Evolutionary conservation across 1,140 invertebrate species (phyloP).

Genomic region (Batillaria attramentaria): DNA sequence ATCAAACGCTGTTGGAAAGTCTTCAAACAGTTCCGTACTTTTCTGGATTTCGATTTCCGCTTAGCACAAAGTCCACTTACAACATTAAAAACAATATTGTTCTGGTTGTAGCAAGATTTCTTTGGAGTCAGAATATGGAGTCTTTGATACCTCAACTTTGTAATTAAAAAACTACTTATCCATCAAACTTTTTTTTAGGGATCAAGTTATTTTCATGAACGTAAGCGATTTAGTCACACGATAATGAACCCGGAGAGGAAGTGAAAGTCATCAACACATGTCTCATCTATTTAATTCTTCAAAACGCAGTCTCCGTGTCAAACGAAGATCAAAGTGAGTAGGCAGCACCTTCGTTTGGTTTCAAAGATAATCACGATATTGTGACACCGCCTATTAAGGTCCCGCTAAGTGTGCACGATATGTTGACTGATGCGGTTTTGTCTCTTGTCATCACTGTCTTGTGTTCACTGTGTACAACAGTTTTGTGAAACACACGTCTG

Average conservation of each 20-base stretch:
- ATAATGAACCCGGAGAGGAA: slow-evolving; percentile 21
- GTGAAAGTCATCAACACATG: slow-evolving; percentile 35
- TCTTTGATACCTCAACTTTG: neutral
- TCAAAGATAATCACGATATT: no score
- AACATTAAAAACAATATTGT: neutral
- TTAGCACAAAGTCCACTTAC: neutral
- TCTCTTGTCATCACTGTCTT: no score
- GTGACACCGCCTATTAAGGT: no score
- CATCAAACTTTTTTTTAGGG: neutral
- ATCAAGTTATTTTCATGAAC: no score
- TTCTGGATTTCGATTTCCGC: no score
- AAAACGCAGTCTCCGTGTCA: slow-evolving; percentile 35
- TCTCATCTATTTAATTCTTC: slow-evolving; percentile 38
- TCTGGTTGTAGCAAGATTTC: neutral
- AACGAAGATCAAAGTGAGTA: slow-evolving; percentile 37
- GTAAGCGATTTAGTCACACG: slow-evolving; percentile 26
- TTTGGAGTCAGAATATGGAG: neutral
- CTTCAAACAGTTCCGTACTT: no score
- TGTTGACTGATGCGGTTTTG: no score
- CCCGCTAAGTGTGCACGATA: no score
- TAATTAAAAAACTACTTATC: neutral
- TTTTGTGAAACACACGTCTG: no score
- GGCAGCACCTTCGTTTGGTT: no score
- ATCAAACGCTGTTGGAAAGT: no score
- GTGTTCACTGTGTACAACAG: no score